Conservation (phyloP, 2,113 vertebrate species). For the Tetraodon nigroviridis region DNA sequence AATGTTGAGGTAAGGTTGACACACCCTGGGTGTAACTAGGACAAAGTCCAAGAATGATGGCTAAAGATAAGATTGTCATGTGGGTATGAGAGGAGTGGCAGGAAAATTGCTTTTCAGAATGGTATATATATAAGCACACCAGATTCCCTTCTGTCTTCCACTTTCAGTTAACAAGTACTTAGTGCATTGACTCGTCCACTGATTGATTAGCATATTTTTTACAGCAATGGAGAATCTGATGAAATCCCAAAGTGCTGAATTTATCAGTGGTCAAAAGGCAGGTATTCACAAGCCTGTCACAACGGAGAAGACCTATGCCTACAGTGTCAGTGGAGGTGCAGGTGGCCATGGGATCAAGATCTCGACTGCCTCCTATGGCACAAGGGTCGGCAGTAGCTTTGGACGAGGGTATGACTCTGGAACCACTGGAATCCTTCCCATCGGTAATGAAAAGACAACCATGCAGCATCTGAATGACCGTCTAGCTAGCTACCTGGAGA, state of each 20-base stretch:
- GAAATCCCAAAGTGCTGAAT: slow-evolving; percentile 9
- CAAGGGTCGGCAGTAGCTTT: slow-evolving; percentile 23
- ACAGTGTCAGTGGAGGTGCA: slow-evolving; percentile 66
- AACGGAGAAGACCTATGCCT: slow-evolving; percentile 19
- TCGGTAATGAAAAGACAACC: slow-evolving; percentile 64
- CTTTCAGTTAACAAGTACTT: slow-evolving; percentile 29
- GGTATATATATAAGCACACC: slow-evolving; percentile 37
- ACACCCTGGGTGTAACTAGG: slow-evolving; percentile 2
- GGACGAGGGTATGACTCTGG: slow-evolving; percentile 14
- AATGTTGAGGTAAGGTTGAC: neutral
- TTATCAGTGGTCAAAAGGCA: neutral
- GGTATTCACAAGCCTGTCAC: neutral
- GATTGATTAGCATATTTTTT: slow-evolving; percentile 11
- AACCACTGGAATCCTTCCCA: slow-evolving; percentile 21
- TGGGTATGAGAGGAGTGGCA: slow-evolving; percentile 52
- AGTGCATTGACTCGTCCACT: slow-evolving; percentile 6
- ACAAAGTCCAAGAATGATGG: slow-evolving; percentile 42
- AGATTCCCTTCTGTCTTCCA: slow-evolving; percentile 4
- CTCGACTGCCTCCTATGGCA: slow-evolving; percentile 43
- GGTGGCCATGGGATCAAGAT: slow-evolving; percentile 63
- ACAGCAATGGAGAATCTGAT: slow-evolving; percentile 43
- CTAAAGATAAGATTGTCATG: slow-evolving; percentile 46
- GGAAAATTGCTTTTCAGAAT: slow-evolving; percentile 9
- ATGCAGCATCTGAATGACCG: slow-evolving; percentile 76
- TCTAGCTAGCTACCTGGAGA: slow-evolving; percentile 73